Percentiles rank a stretch among this genome's conserved stretches.
These are phyloP conservation scores for Tringa solitaria DNA, from an alignment of 2,113 vertebrate genomes.

Conservation along the genomic window DNA sequence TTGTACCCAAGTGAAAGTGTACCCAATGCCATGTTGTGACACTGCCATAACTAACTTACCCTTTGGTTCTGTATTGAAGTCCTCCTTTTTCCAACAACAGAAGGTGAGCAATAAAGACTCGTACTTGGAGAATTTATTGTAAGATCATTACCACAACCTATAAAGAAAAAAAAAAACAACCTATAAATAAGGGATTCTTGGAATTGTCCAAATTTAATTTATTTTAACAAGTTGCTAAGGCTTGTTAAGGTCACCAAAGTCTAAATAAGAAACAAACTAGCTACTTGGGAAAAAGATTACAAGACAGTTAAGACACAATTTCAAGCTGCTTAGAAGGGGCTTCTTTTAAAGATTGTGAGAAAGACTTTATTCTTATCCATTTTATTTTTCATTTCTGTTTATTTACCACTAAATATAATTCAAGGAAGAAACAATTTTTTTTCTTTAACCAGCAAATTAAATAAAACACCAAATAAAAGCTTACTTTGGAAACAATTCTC, in stretches of 20 bases:
- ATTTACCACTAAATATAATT: neutral
- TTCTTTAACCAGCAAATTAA: neutral
- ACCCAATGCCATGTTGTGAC: neutral
- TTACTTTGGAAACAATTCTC: slow-evolving; percentile 75
- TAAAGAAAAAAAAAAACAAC: neutral
- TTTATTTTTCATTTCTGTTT: neutral
- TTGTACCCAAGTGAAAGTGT: neutral
- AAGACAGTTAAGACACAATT: neutral
- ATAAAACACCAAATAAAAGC: neutral
- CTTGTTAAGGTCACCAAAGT: neutral
- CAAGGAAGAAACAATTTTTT: neutral
- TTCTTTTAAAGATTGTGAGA: neutral
- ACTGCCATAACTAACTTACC: slow-evolving; percentile 14
- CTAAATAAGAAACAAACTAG: neutral
- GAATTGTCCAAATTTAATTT: neutral
- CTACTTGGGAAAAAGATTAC: neutral
- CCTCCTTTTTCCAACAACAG: neutral
- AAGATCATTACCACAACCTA: slow-evolving; percentile 43
- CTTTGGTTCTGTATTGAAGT: neutral
- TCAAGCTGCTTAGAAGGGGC: neutral
- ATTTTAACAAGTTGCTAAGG: neutral
- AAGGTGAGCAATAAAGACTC: neutral
- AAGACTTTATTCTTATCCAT: neutral
- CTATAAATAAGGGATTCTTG: neutral
- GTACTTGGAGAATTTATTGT: slow-evolving; percentile 12